These are phyloP conservation scores for Cylas formicarius DNA, from an alignment of 1,140 invertebrate genomes.

Conservation along the genomic window DNA sequence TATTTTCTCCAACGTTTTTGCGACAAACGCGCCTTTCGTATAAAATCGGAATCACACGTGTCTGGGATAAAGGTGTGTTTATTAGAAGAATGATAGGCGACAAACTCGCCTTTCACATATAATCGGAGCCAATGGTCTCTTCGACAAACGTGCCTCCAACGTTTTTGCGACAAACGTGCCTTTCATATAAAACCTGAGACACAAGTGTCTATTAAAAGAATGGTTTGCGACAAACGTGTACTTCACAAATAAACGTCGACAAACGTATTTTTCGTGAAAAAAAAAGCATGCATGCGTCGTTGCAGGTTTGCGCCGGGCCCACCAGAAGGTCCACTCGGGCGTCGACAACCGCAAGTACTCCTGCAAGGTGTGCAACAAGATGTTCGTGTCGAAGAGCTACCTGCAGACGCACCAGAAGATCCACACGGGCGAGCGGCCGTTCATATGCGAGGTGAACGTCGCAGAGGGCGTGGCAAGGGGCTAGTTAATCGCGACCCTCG, in stretches of 20 bases:
- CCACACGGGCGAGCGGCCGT: constrained; percentile 58
- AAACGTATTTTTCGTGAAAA: not conserved
- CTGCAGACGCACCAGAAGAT: constrained; percentile 60
- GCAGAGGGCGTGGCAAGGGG: not conserved
- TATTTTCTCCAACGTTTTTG: no score
- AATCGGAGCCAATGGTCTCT: no score
- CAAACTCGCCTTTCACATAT: no score
- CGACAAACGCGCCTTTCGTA: no score
- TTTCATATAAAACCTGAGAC: no score
- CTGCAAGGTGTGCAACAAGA: constrained; percentile 68
- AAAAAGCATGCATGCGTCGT: not conserved
- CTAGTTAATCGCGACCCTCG: constrained; percentile 3
- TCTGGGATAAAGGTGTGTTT: no score
- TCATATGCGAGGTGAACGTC: constrained; percentile 55
- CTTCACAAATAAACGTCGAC: not conserved
- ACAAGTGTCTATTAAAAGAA: no score
- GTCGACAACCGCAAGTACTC: constrained; percentile 68
- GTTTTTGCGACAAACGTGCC: no score
- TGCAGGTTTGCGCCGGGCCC: constrained; percentile 37
- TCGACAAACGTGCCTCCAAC: no score
- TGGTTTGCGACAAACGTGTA: no score
- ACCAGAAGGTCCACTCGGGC: constrained; percentile 39
- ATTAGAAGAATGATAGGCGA: no score
- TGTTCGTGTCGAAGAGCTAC: constrained; percentile 64
- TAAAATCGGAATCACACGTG: no score